Percentiles rank a stretch among this genome's conserved stretches.
Conservation (phyloP, 2,113 vertebrate species). For the Sprattus sprattus region DNA sequence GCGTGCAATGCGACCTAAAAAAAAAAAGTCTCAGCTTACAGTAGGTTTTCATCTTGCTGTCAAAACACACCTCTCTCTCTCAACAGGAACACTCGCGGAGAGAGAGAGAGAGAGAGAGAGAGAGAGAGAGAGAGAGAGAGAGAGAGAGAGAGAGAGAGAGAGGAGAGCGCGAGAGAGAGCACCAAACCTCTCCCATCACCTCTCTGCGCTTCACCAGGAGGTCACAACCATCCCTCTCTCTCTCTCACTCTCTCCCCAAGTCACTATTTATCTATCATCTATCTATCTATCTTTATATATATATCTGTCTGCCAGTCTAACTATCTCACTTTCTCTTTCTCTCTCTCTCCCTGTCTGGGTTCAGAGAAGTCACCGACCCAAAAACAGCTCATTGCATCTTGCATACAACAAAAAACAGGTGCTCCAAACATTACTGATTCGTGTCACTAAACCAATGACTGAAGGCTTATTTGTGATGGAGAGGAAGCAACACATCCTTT, state of each 20-base stretch:
- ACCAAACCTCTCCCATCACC: neutral
- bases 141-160: conserved; percentile 4
- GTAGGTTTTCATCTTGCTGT: conserved; percentile 12
- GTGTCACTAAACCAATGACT: neutral
- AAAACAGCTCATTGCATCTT: neutral
- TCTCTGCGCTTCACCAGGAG: neutral
- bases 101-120: neutral
- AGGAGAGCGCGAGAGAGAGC: neutral
- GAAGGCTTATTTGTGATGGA: neutral
- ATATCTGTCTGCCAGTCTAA: neutral
- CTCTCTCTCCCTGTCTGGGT: neutral
- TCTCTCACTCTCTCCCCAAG: neutral
- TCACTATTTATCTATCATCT: neutral
- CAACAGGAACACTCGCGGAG: neutral
- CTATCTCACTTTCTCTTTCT: neutral
- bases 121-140: neutral
- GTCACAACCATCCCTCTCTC: neutral
- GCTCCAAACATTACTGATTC: neutral
- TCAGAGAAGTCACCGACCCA: neutral
- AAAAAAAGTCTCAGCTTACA: conserved; percentile 10
- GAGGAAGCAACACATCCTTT: too few species aligned
- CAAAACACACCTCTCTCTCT: conserved; percentile 3
- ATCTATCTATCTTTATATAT: neutral
- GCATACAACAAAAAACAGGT: neutral
- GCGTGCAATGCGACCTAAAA: neutral